These are phyloP conservation scores for Semnornis frantzii DNA, from an alignment of 2,113 vertebrate genomes.

Conservation along the genomic window DNA sequence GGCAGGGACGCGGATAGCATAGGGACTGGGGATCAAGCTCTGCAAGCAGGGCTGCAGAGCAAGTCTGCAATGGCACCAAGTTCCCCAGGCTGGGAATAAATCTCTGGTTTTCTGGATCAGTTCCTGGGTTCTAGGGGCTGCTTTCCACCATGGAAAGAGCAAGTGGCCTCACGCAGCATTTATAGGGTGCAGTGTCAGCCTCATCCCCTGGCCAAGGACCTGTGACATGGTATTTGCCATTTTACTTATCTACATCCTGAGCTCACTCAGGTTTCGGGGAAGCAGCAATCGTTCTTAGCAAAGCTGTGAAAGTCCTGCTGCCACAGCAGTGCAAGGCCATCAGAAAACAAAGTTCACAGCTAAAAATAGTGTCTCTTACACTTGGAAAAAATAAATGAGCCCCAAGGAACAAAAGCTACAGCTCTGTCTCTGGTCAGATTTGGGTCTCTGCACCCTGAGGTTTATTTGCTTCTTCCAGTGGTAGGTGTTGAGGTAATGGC, in stretches of 20 bases:
- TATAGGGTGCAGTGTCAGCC: not conserved
- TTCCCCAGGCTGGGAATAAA: not conserved
- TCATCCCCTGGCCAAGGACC: not conserved
- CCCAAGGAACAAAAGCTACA: not conserved
- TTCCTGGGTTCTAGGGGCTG: not conserved
- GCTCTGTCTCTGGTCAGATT: not conserved
- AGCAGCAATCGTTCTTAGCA: not conserved
- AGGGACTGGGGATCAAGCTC: not conserved
- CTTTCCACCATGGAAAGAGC: not conserved
- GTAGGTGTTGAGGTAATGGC: not conserved
- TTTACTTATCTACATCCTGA: not conserved
- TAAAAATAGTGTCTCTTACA: not conserved
- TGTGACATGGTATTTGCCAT: not conserved
- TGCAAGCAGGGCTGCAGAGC: accelerated
- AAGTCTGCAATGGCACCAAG: not conserved
- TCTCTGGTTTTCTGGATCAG: not conserved
- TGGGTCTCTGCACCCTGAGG: accelerated
- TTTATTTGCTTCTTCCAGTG: not conserved
- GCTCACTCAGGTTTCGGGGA: not conserved
- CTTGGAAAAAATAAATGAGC: slow-evolving; percentile 18
- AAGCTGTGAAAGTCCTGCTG: not conserved
- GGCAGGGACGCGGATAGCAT: not conserved
- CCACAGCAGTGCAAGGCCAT: not conserved
- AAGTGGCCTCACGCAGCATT: accelerated
- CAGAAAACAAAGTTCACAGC: not conserved